Evolutionary conservation across 2,797 vertebrate genomes (phyloP), one percentile per base, ranked within the genome.

Genomic region (Lutjanus campechanus): DNA sequence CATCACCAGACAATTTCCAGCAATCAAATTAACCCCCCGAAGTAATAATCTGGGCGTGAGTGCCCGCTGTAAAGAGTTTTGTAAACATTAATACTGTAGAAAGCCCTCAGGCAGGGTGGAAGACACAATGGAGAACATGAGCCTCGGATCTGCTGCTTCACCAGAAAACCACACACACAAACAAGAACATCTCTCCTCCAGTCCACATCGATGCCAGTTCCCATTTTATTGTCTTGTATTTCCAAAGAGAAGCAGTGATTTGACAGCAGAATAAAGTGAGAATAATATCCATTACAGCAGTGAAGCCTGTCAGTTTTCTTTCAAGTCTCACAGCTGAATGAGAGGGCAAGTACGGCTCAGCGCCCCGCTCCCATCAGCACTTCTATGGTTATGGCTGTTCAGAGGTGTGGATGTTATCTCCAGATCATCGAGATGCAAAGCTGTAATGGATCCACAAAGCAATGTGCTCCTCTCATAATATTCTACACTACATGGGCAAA

Each of bases 91-190:
- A 76, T 55, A 51, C 47, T 72, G 58, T 19, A 73, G 55, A 77
- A 58, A 63, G 69, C 19, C 64, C 22, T 11, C 9, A 20, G 76
- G 66, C 69, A 20, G 69, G 53, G 29, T 70, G 54, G 56, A 67
- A 60, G 49, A 62, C 63, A 83, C 47, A 68, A 73, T 67, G 46
- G 53, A 71, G 75, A 81, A 73, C 61, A 66, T 73, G 81, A 76
- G 44, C 63, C 63, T 29, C 29, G 43, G 59, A 36, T 25, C 55
- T 54, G 54, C 63, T 60, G 29, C 55, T 40, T 62, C 49, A 65
- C 8, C 59, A 58, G 20, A 47, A 64, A 40, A 71, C 29, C 73
- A 49, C 53, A 63, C 62, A 58, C 67, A 60, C 20, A 78, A 50
- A 47, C 73, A 73, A 2, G 4, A 22, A 20, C 55, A 54, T 43